Conservation (phyloP, 2,113 vertebrate genomes). For the Vulpes vulpes region DNA sequence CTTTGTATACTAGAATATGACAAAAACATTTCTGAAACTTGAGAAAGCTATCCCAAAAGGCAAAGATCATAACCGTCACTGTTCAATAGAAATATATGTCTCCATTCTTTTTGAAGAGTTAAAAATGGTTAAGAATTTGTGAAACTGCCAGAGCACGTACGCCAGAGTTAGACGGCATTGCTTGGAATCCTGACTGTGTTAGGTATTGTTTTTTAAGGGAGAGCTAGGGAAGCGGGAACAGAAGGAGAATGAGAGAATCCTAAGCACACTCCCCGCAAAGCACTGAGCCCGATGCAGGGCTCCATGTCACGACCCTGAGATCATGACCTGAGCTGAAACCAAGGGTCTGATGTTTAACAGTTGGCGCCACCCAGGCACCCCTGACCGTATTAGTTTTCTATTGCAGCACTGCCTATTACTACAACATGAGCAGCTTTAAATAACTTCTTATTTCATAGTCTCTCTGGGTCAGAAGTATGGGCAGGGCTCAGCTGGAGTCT, state of each 20-base stretch:
- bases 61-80: neutral
- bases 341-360: neutral
- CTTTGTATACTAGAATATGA: neutral
- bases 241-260: neutral
- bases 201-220: neutral
- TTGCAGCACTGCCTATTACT: neutral
- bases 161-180: neutral
- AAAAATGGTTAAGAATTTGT: conserved; percentile 57
- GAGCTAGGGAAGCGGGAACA: neutral
- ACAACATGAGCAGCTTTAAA: conserved; percentile 47
- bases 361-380: neutral
- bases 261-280: neutral
- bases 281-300: neutral
- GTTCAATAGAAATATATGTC: neutral
- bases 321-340: neutral
- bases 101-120: conserved; percentile 31
- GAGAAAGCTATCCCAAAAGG: neutral
- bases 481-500: neutral
- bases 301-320: neutral
- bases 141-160: neutral
- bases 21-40: neutral
- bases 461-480: conserved; percentile 24
- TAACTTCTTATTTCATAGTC: conserved; percentile 31
- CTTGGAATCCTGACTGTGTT: conserved; percentile 1
- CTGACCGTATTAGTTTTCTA: neutral